Evolutionary conservation across 2,797 vertebrate genomes (phyloP).

Genomic region (Coluber constrictor): DNA sequence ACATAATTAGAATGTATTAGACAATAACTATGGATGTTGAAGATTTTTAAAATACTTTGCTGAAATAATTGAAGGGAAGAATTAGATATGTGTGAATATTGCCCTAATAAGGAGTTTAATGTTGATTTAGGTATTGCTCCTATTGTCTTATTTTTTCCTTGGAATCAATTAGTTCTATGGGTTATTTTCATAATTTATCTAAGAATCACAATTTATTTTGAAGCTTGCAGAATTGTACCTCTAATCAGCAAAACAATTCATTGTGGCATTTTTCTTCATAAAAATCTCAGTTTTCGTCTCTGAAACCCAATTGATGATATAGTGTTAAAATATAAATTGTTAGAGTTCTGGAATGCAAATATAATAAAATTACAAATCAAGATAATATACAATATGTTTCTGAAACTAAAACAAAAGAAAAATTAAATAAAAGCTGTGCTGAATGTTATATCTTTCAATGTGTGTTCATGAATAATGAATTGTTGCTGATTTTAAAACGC

Average conservation of each 20-base stretch:
- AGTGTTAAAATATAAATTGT: conserved; percentile 14
- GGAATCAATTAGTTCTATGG: not conserved
- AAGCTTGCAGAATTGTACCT: fast-evolving
- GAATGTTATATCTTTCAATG: too few relatives aligned
- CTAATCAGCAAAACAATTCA: conserved; percentile 9
- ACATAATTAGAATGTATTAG: too few relatives aligned
- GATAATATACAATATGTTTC: conserved; percentile 39
- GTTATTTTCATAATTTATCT: too few relatives aligned
- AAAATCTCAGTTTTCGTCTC: conserved; percentile 1
- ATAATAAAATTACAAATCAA: conserved; percentile 48
- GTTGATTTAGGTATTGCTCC: not conserved
- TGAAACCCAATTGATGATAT: conserved; percentile 27
- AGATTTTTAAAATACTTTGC: too few relatives aligned
- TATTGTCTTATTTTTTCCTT: not conserved
- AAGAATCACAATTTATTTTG: not conserved
- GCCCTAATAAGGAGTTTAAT: too few relatives aligned
- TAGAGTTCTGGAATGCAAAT: conserved; percentile 17
- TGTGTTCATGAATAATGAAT: too few relatives aligned
- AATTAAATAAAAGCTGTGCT: conserved; percentile 19
- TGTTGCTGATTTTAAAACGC: too few relatives aligned
- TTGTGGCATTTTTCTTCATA: not conserved
- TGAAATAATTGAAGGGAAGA: too few relatives aligned
- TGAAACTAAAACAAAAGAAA: conserved; percentile 24
- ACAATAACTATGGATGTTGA: too few relatives aligned
- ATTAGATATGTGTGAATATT: too few relatives aligned